Evolutionary conservation across 2,113 vertebrate species (phyloP).

Genomic region (Calyptomena viridis): DNA sequence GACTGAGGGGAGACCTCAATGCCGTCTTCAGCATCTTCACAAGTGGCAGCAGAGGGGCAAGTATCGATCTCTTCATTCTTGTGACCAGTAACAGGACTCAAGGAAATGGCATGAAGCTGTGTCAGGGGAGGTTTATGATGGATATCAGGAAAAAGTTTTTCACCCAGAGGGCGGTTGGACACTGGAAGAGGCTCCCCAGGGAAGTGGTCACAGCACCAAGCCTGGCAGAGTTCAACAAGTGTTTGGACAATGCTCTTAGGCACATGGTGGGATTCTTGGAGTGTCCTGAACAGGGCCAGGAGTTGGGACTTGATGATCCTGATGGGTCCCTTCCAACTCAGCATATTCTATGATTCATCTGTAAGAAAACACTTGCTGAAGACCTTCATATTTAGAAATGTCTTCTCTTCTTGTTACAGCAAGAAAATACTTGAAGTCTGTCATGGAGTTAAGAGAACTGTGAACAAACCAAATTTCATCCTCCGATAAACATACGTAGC

Average conservation of each 20-base stretch:
- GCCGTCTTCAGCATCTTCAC: not conserved
- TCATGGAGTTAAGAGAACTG: constrained; percentile 69
- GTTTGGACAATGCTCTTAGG: not conserved
- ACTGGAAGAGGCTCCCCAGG: not conserved
- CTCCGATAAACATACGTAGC: constrained; percentile 29
- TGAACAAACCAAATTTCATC: constrained; percentile 50
- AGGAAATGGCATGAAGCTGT: not conserved
- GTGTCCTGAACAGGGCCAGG: not conserved
- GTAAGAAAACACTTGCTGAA: constrained; percentile 42
- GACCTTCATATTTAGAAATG: constrained; percentile 44
- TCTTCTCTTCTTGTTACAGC: constrained; percentile 49
- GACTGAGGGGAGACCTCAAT: not conserved
- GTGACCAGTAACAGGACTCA: not conserved
- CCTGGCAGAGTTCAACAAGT: not conserved
- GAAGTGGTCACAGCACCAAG: not conserved
- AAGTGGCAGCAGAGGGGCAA: not conserved
- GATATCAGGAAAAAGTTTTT: not conserved
- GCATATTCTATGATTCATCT: not conserved
- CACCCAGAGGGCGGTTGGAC: not conserved
- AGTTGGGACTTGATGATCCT: not conserved
- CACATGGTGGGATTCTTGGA: not conserved
- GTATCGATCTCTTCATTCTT: not conserved
- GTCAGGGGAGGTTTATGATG: not conserved
- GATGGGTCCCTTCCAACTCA: not conserved
- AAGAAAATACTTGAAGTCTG: constrained; percentile 58